A percentile compares a stretch with the other conserved stretches of the same genome.
Evolutionary conservation across 2,113 vertebrate genomes (phyloP).

Genomic region (Cyphotilapia sp.): DNA sequence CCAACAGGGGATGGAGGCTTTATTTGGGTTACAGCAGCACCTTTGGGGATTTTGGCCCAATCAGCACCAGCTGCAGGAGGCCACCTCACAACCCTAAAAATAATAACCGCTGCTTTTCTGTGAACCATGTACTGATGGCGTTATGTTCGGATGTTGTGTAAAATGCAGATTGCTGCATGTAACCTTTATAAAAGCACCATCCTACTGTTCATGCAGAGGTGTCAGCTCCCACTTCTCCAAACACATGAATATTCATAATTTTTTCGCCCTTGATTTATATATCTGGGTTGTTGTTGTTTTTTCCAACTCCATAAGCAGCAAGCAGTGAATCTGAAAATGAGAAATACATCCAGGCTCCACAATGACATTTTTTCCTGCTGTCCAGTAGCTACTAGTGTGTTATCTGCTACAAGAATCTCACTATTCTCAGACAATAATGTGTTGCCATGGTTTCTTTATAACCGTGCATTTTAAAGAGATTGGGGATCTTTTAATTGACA

Average conservation of each 20-base stretch:
- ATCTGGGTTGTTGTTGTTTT: background rate
- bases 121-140: background rate
- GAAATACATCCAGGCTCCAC: background rate
- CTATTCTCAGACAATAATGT: background rate
- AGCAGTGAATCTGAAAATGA: background rate
- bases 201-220: background rate
- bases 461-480: background rate
- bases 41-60: slow-evolving; percentile 22
- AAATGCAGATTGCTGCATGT: background rate
- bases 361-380: background rate
- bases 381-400: background rate
- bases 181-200: background rate
- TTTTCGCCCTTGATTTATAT: background rate
- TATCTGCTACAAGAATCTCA: background rate
- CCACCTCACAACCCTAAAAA: slow-evolving; percentile 15
- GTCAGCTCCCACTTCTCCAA: background rate
- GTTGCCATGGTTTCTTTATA: background rate
- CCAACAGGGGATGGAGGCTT: background rate
- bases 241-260: slow-evolving; percentile 13
- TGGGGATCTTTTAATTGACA: background rate
- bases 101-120: background rate
- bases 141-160: background rate
- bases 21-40: slow-evolving; percentile 57
- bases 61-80: background rate
- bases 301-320: background rate